Percentiles rank a stretch among this genome's conserved stretches.
Evolutionary conservation across 2,113 vertebrate genomes (phyloP).

Genomic region (Chaetura pelagica): DNA sequence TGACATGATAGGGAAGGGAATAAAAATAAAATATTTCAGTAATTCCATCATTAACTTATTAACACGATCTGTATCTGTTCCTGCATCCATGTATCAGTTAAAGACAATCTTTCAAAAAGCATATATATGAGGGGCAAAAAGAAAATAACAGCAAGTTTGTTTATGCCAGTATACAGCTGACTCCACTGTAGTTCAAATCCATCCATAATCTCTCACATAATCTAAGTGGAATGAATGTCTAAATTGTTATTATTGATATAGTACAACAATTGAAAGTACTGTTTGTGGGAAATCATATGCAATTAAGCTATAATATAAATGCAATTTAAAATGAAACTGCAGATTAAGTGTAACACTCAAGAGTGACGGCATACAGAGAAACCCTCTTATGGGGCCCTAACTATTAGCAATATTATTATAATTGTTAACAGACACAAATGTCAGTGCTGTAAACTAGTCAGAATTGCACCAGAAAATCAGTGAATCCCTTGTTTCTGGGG

Average conservation of each 20-base stretch:
- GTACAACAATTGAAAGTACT: conserved; percentile 7
- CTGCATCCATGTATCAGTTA: neutral
- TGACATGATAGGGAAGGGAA: neutral
- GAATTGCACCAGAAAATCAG: neutral
- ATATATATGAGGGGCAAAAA: neutral
- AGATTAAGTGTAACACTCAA: conserved; percentile 54
- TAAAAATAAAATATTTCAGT: neutral
- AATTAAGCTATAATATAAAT: conserved; percentile 61
- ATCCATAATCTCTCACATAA: neutral
- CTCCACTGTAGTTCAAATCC: neutral
- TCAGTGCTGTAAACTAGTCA: neutral
- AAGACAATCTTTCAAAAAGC: neutral
- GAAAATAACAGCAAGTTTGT: neutral
- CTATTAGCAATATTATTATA: conserved; percentile 12
- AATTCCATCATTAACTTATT: neutral
- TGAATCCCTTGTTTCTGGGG: neutral
- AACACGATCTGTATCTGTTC: neutral
- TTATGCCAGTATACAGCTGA: neutral
- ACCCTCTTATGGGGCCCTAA: neutral
- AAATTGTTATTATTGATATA: neutral
- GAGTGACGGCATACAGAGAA: conserved; percentile 38
- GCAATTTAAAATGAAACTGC: conserved; percentile 52
- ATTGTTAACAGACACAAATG: conserved; percentile 15
- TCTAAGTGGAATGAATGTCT: conserved; percentile 15
- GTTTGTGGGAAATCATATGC: conserved; percentile 27